phyloP scores from a whole-genome alignment of 2,888 invertebrate species.

The Heliconius ethilla region DNA sequence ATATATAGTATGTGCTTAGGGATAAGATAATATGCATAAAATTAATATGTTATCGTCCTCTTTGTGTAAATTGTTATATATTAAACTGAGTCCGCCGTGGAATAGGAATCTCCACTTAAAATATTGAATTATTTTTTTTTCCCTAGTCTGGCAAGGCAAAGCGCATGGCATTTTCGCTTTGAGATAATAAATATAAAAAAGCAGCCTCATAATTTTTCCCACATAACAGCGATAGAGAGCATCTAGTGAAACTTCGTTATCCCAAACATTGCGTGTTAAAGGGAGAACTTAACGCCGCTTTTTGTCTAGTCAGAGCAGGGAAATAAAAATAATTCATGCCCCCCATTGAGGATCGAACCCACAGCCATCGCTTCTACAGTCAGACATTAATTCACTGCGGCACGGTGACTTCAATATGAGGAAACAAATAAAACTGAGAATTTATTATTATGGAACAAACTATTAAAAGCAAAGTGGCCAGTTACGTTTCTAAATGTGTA shows the following conservation, averaged over 20 bases:
- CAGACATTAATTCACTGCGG: background rate
- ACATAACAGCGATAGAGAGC: no score
- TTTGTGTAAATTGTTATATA: background rate
- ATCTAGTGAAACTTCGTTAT: no score
- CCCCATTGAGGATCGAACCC: background rate
- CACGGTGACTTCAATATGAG: background rate
- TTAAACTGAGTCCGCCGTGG: background rate
- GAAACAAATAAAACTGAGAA: slow-evolving; percentile 18
- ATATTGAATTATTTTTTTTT: no score
- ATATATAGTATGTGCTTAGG: background rate
- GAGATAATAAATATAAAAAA: no score
- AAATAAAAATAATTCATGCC: no score
- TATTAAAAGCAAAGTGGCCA: background rate
- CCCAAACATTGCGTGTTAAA: no score
- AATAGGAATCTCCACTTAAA: no score
- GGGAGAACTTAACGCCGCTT: no score
- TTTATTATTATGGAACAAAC: slow-evolving; percentile 15
- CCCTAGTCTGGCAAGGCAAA: no score
- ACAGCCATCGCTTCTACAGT: background rate
- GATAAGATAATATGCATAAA: background rate
- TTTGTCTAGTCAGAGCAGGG: background rate
- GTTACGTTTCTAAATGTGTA: slow-evolving; percentile 14
- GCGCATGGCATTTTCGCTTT: no score
- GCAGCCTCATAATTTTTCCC: no score
- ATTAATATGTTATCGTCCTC: background rate